Base-by-base conservation (phyloP, 2,888 invertebrate genomes). In the Chloroclysta siterata region DNA sequence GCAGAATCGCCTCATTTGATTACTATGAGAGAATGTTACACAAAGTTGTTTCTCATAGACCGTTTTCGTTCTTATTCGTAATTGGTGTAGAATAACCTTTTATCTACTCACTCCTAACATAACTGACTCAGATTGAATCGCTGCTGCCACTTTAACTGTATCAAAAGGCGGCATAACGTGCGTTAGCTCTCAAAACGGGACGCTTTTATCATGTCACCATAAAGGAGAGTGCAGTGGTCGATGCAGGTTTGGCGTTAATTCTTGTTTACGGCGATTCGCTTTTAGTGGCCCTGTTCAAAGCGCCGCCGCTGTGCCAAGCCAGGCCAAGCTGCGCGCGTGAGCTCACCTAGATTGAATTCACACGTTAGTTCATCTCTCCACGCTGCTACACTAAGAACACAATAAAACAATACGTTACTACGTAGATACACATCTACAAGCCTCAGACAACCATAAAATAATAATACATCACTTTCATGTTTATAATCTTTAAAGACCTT, bases 181-280 rank as follows among this genome's bases (percentile, higher is more conserved):
- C 69, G 73, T 73, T 77, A 75, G 77, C 78, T 80, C 77, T 83
- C 79, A 83, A 85, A 88, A 83, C 78, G 76, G 73, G 78, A 74
- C 79, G 82, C 87, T 89, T 89, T 89, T 88, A 87, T 87, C 85
- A 83, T 83, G 83, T 85, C 86, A 80, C 85, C 81, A 87, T 89
- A 90, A 89, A 90, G 87, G 85, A 83, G 88, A 90, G 89, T 90
- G 89, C 89, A 85, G 80, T 78, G 84, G 84, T 87, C 85, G 83
- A 84, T 88, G 87, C 88, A 86, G 85, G 88, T 89, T 88, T 83
- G 85, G 86, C 84, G 82, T 85, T 90, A 89, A 91, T 89, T 88
- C 90, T 89, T 88, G 88, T 90, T 92, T 91, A 92, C 89, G 87
- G 84, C 89, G 84, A 87, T 81, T 86, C 87, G 89, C 88, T 91